Evolutionary conservation across 2,888 invertebrate species (phyloP).

Genomic region (Dichetophora obliterata): DNA sequence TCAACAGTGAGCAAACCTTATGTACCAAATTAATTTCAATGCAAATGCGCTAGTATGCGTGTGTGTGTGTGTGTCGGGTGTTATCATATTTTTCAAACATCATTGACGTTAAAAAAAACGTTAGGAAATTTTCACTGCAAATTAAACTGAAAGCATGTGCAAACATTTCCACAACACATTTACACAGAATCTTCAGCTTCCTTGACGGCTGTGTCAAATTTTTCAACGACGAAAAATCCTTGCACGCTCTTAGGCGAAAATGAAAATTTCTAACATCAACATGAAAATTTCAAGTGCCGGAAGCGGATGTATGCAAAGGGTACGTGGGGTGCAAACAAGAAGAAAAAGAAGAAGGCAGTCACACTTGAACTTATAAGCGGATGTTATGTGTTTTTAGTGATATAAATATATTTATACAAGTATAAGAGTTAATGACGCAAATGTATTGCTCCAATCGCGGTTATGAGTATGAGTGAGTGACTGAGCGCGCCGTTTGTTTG

Average conservation of each 20-base stretch:
- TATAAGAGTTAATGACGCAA: neutral
- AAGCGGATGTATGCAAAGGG: conserved; percentile 15
- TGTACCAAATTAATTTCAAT: too few species aligned
- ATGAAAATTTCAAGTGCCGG: conserved; percentile 22
- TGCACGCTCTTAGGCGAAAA: conserved; percentile 7
- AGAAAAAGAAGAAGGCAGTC: too few species aligned
- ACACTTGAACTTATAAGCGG: neutral
- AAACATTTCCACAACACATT: neutral
- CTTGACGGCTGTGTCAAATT: neutral
- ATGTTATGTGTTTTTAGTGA: neutral
- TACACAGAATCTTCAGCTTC: neutral
- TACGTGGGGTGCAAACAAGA: neutral
- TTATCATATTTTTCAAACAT: neutral
- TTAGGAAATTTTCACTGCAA: neutral
- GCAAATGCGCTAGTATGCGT: neutral
- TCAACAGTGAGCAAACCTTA: too few species aligned
- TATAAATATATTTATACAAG: neutral
- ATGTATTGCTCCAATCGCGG: neutral
- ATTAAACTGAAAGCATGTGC: conserved; percentile 17
- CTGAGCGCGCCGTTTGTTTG: neutral
- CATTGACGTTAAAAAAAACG: conserved; percentile 1
- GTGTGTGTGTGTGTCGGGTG: neutral
- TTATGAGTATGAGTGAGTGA: neutral
- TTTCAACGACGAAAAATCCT: neutral
- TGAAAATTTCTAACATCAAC: conserved; percentile 3